phyloP scores from a whole-genome alignment of 2,113 vertebrate species.

The Neolamprologus cancellatus region DNA sequence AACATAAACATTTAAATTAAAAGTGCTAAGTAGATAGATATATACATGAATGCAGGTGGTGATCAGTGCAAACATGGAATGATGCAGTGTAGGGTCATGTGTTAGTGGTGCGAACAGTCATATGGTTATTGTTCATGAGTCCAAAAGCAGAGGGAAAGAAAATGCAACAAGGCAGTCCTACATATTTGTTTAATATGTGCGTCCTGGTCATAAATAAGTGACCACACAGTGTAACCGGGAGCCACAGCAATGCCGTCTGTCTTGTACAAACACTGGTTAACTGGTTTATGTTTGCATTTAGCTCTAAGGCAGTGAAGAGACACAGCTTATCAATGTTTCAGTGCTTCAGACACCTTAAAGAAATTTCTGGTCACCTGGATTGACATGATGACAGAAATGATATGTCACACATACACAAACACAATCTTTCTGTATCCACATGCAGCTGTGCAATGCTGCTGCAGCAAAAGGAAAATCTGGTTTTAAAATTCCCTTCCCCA shows the following conservation, averaged over 20 bases:
- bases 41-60: background rate
- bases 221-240: background rate
- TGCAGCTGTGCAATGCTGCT: background rate
- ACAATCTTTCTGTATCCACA: background rate
- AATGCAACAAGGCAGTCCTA: background rate
- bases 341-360: background rate
- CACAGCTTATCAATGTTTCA: background rate
- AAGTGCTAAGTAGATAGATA: background rate
- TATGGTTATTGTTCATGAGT: background rate
- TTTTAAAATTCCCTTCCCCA: background rate
- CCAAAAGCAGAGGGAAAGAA: background rate
- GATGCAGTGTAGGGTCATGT: background rate
- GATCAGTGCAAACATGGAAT: background rate
- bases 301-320: background rate
- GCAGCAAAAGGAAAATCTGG: background rate
- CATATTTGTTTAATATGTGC: background rate
- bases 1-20: accelerated
- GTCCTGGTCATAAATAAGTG: background rate
- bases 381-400: background rate
- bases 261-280: background rate
- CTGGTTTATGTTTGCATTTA: background rate
- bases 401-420: background rate
- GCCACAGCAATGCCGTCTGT: background rate
- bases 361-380: background rate
- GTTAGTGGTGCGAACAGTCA: background rate